Base-by-base conservation (phyloP, 2,888 invertebrate species). In the Metallyticus violacea region DNA sequence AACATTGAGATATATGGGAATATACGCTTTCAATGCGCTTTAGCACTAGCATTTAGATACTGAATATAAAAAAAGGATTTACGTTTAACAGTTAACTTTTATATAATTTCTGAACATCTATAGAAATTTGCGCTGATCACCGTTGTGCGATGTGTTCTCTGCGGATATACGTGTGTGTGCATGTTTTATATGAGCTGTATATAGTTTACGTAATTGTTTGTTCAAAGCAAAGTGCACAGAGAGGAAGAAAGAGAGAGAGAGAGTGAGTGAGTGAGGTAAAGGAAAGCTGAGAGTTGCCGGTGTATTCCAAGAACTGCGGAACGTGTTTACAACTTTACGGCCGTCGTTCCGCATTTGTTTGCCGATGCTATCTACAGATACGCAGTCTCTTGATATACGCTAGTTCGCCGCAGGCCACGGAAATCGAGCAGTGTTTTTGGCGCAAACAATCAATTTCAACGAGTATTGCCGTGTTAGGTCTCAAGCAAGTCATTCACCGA, bases 121-220 rank as follows among this genome's bases (percentile, higher is more conserved):
- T n/a, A n/a, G n/a, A n/a, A n/a, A n/a, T n/a, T n/a, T n/a, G n/a
- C n/a, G n/a, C n/a, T n/a, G n/a, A n/a, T n/a, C n/a, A n/a, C n/a
- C n/a, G n/a, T n/a, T n/a, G n/a, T n/a, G 40, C 22, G 40, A 62
- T 62, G 4, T 62, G 40, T 4, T 15, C 15, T 62, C 15, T 62
- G 40, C 15, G 22, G 40, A 4, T 62, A 15, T 62, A 3, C 40
- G 40, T 62, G 40, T 62, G 40, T 40, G 9, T 40, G 40, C 9
- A 9, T 9, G 40, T 62, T 15, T n/a, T n/a, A n/a, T n/a, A n/a
- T n/a, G 40, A 62, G 4, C 15, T 62, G 40, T 1, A 62, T 40
- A 62, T 29, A 81, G 29, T 81, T 81, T 29, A 30, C 29, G 81
- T 81, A 81, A 81, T n/a, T 81, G 81, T 81, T 81, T 81, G 30